Base-by-base conservation (phyloP, 2,888 invertebrate species). In the Drosophila eohydei region DNA sequence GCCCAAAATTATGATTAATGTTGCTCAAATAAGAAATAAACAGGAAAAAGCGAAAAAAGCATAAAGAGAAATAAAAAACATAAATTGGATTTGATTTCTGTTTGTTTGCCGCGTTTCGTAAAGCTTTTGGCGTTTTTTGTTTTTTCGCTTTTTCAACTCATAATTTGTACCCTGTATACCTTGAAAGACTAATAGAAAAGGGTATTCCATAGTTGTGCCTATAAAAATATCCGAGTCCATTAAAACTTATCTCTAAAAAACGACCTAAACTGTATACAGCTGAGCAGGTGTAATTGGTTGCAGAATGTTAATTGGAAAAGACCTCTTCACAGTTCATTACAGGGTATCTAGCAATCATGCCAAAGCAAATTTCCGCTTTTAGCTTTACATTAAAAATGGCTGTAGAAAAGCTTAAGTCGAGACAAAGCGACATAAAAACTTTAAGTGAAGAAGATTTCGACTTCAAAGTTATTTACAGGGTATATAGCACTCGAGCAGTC, bases 41-140 rank as follows among this genome's bases (percentile, higher is more conserved):
- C 21, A 21, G 21, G 21, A 21, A 26, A n/a, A 0, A 58, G 36
- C 36, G 28, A 36, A 36, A 14, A 38, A 34, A 34, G 26, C 26
- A 26, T 8, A 58, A 21, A 21, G 11, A 11, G 28, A 41, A 34
- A 57, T 41, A 55, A 77, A 74, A 80, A 74, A 71, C 72, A 71
- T 74, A 81, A 83, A 84, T 86, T 87, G 65, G 80, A 80, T 84
- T 86, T 89, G 82, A 82, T 87, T 87, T 89, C 65, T 85, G 82
- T 89, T 89, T 87, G 85, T 80, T 83, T 80, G 78, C 78, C 71
- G 70, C 67, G 59, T 65, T 72, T 74, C 65, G 71, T 76, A 44
- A 28, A 56, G 65, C 76, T 72, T 11, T 63, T 78, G 62, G 80
- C 54, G 56, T 67, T 69, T 61, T 65, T 51, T 40, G 0, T 58